Percentiles rank a stretch among this genome's conserved stretches.
These are phyloP conservation scores for Monoplex corrugatus DNA, from an alignment of 2,888 invertebrate genomes.

Conservation along the genomic window DNA sequence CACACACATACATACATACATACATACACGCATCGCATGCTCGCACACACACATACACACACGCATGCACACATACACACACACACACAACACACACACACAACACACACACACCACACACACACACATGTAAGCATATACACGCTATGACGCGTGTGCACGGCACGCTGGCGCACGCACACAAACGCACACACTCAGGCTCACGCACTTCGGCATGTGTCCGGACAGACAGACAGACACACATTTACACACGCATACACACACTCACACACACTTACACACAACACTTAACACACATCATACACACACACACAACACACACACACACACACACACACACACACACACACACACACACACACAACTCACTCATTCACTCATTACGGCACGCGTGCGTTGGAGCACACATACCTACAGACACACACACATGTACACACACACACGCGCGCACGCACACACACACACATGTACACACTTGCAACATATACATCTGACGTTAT, in stretches of 20 bases:
- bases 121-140: not conserved
- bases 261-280: not conserved
- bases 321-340: slow-evolving; percentile 16
- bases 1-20: not conserved
- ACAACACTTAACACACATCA: not conserved
- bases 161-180: too few relatives aligned
- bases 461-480: not conserved
- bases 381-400: not conserved
- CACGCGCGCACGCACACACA: not conserved
- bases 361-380: not conserved
- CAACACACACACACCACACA: not conserved
- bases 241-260: not conserved
- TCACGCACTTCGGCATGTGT: too few relatives aligned
- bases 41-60: not conserved
- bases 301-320: not conserved
- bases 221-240: too few relatives aligned
- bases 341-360: not conserved
- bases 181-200: too few relatives aligned
- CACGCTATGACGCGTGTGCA: too few relatives aligned
- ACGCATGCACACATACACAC: not conserved
- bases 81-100: not conserved
- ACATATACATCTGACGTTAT: too few relatives aligned
- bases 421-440: not conserved
- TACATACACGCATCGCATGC: not conserved
- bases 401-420: not conserved